Evolutionary conservation across 2,797 vertebrate genomes (phyloP).

Genomic region (Tokudaia tokunoshimensis): DNA sequence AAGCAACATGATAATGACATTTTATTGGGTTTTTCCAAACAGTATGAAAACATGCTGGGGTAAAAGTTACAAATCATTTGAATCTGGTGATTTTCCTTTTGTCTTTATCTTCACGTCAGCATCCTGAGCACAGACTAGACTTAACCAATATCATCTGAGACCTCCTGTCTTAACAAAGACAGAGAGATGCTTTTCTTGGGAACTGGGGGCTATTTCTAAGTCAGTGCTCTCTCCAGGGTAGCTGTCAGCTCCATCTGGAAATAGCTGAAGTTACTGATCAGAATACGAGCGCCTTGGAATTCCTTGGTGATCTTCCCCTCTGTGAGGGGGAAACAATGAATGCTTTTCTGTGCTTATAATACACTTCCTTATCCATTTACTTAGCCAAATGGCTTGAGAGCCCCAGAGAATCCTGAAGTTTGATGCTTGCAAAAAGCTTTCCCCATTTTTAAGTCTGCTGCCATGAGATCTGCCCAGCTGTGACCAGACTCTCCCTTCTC

Average conservation of each 20-base stretch:
- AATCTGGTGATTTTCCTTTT: neutral
- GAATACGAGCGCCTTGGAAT: neutral
- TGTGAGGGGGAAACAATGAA: slow-evolving; percentile 50
- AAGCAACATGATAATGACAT: neutral
- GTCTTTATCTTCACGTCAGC: neutral
- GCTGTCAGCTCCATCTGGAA: slow-evolving; percentile 61
- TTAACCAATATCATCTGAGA: neutral
- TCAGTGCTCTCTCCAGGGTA: neutral
- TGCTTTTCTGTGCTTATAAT: slow-evolving; percentile 27
- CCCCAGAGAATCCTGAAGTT: slow-evolving; percentile 27
- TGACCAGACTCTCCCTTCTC: neutral
- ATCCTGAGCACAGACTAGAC: neutral
- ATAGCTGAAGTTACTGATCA: slow-evolving; percentile 39
- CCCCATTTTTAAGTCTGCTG: neutral
- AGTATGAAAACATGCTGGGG: neutral
- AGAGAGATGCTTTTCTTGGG: neutral
- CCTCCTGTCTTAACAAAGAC: neutral
- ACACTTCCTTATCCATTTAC: slow-evolving; percentile 29
- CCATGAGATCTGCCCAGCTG: neutral
- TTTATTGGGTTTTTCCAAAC: neutral
- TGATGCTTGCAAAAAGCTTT: neutral
- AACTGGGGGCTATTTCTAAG: slow-evolving; percentile 36
- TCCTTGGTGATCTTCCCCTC: slow-evolving; percentile 32
- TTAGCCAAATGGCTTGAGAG: slow-evolving; percentile 19
- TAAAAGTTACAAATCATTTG: neutral